Evolutionary conservation across 2,113 vertebrate species (phyloP).

Genomic region (Hystrix cristata): DNA sequence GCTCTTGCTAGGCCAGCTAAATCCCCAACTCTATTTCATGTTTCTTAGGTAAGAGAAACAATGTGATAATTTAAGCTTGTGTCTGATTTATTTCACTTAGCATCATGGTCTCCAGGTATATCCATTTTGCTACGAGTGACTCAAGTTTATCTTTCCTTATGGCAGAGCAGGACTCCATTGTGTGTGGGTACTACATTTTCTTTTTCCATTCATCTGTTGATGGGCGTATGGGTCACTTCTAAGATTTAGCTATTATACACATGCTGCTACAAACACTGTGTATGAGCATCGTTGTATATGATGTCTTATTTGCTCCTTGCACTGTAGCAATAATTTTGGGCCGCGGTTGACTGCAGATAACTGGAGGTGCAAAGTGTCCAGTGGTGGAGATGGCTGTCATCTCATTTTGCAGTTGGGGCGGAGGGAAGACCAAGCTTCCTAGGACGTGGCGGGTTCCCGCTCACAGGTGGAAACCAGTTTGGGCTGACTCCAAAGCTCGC

Average conservation of each 20-base stretch:
- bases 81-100: not conserved
- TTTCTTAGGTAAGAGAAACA: not conserved
- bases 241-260: not conserved
- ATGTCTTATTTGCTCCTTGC: not conserved
- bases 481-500: not conserved
- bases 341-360: not conserved
- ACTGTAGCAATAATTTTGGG: not conserved
- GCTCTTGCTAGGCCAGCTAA: no score
- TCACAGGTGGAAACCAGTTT: not conserved
- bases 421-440: no score
- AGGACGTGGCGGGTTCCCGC: not conserved
- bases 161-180: no score
- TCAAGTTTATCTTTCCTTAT: not conserved
- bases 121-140: not conserved
- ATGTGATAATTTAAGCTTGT: not conserved
- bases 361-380: not conserved
- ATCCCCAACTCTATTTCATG: not conserved
- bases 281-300: not conserved
- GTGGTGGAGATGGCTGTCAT: accelerated
- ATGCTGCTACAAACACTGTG: accelerated
- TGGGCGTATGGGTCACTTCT: no score
- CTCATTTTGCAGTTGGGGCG: not conserved
- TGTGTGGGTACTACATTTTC: no score
- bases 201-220: no score
- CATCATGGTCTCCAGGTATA: not conserved